Base-by-base conservation (phyloP, 2,888 invertebrate species). In the Gari tellinella region DNA sequence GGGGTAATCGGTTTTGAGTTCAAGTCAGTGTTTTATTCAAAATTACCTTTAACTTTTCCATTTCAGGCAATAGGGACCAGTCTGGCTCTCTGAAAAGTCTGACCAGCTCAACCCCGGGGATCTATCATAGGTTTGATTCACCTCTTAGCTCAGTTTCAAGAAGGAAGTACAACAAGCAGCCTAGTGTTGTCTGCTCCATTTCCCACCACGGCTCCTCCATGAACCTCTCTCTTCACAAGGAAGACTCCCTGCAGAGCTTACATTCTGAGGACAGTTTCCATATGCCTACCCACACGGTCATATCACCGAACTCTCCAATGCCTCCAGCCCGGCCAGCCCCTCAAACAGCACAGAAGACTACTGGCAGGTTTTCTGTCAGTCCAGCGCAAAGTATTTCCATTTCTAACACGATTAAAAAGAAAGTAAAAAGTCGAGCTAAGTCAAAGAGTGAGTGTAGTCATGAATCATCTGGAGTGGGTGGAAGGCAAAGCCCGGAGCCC, bases 331-430 rank as follows among this genome's bases (percentile, higher is more conserved):
- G 21, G 12, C 40, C n/a, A n/a, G 14, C 49, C 5, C 21, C 48
- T 14, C 21, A 38, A 17, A 3, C 49, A 2, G 21, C 31, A 8
- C 56, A 58, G 3, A 25, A 31, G 15, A 17, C 21, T 26, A 23
- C 25, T 26, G 66, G 67, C 2, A 52, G 75, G 31, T 75, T 75
- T 63, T 62, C 66, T 12, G 58, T 75, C 10, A 75, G 75, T 40
- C 70, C 75, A 2, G 53, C 66, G n/a, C 66, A 69, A 26, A 64
- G 61, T 46, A 56, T 74, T 25, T 63, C 72, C 3, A 31, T 19
- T n/a, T 57, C 51, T n/a, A 48, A 19, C 14, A 15, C 41, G 2
- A 15, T 17, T 31, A 57, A 57, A 25, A 43, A 45, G 12, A n/a
- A 23, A 15, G 37, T 19, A 4, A 37, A 43, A 31, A 31, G 45